phyloP scores from a whole-genome alignment of 2,888 invertebrate genomes.

The Cephus rjabovi region DNA sequence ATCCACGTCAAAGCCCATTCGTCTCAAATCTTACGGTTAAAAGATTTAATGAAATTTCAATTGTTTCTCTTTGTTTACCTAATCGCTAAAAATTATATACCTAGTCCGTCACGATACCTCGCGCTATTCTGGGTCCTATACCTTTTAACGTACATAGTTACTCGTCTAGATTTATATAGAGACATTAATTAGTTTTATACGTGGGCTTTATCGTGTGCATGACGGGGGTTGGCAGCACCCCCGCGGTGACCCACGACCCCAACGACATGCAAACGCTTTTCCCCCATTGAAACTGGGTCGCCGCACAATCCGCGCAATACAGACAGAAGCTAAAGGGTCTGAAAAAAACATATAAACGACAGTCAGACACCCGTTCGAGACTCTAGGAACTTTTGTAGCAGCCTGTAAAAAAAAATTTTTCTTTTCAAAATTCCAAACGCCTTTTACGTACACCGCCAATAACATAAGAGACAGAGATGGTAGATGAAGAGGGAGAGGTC shows the following conservation, averaged over 20 bases:
- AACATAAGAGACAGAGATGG: background rate
- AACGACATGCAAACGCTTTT: conserved; percentile 7
- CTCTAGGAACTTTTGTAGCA: background rate
- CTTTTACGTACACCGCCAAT: background rate
- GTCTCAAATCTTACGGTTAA: background rate
- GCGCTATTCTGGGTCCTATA: background rate
- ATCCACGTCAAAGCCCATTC: background rate
- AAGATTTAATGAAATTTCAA: background rate
- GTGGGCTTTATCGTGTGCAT: conserved; percentile 9
- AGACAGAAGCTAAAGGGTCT: background rate
- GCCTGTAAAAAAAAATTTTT: background rate
- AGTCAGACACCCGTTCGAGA: background rate
- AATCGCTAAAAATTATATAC: background rate
- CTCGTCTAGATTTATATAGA: conserved; percentile 9
- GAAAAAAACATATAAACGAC: background rate
- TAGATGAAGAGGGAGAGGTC: background rate
- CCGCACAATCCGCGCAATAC: background rate
- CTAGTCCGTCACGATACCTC: background rate
- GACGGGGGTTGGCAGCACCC: conserved; percentile 5
- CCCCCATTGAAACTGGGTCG: conserved; percentile 7
- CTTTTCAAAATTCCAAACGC: background rate
- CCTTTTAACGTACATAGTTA: background rate
- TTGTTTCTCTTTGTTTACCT: background rate
- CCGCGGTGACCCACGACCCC: background rate
- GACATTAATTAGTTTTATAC: conserved; percentile 13